Percentiles rank a stretch among this genome's conserved stretches.
Evolutionary conservation across 2,113 vertebrate species (phyloP).

Genomic region (Heteronetta atricapilla): DNA sequence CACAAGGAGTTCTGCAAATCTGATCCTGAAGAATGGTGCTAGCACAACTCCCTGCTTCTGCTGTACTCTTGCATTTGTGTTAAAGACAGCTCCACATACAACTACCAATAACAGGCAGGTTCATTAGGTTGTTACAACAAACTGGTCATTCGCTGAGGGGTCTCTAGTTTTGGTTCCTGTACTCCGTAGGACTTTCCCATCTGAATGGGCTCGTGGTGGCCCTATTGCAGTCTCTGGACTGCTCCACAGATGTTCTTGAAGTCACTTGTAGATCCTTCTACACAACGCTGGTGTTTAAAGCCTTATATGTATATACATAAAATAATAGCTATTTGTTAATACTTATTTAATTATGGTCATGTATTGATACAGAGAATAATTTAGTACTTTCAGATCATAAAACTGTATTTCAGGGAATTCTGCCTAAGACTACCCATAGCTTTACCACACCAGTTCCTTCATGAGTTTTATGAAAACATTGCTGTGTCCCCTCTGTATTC

Average conservation of each 20-base stretch:
- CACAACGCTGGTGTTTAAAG: not conserved
- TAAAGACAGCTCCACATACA: not conserved
- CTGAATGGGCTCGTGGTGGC: rapidly evolving
- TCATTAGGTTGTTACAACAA: not conserved
- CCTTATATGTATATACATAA: not conserved
- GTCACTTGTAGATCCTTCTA: rapidly evolving
- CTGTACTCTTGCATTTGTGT: not conserved
- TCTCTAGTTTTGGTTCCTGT: not conserved
- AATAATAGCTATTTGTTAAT: not conserved
- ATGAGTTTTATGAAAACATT: not conserved
- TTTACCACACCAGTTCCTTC: not conserved
- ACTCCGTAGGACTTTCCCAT: not conserved
- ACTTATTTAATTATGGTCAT: not conserved
- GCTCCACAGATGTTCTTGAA: not conserved
- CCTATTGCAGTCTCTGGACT: not conserved
- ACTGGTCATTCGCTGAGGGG: rapidly evolving
- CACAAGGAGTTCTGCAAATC: not conserved
- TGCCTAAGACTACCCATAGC: not conserved
- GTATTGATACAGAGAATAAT: not conserved
- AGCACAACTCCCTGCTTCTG: not conserved
- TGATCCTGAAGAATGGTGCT: not conserved
- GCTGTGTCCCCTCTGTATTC: not conserved
- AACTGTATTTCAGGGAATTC: not conserved
- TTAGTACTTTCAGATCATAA: not conserved
- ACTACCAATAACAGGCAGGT: not conserved